phyloP scores from a whole-genome alignment of 2,113 vertebrate genomes.

The Nothobranchius furzeri region DNA sequence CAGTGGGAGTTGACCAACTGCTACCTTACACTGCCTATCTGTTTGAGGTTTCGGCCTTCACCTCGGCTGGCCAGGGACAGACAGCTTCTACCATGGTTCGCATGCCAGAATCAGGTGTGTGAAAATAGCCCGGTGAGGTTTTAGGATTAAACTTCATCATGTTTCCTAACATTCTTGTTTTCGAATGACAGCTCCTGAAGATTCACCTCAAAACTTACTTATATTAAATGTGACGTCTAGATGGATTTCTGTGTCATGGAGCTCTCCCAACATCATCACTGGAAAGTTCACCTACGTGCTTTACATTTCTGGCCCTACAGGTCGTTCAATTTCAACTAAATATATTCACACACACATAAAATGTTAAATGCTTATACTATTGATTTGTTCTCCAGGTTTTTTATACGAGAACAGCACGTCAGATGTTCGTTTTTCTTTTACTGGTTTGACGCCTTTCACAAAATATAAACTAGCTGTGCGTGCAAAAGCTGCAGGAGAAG shows the following conservation, averaged over 20 bases:
- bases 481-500: slow-evolving; percentile 88
- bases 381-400: slow-evolving; percentile 71
- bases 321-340: slow-evolving; percentile 63
- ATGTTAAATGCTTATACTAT: background rate
- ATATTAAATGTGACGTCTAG: slow-evolving; percentile 85
- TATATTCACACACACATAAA: background rate
- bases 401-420: slow-evolving; percentile 89
- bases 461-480: slow-evolving; percentile 76
- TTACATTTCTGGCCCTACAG: slow-evolving; percentile 85
- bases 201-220: slow-evolving; percentile 86
- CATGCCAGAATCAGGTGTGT: slow-evolving; percentile 92
- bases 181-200: slow-evolving; percentile 86
- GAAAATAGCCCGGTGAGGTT: background rate
- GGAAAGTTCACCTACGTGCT: slow-evolving; percentile 90
- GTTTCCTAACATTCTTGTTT: slow-evolving; percentile 5
- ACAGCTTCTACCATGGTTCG: slow-evolving; percentile 92
- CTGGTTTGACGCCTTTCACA: slow-evolving; percentile 87
- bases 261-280: slow-evolving; percentile 85
- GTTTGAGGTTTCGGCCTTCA: slow-evolving; percentile 97
- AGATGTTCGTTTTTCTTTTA: slow-evolving; percentile 83
- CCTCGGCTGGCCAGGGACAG: slow-evolving; percentile 91
- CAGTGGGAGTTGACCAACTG: slow-evolving; percentile 86
- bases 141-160: background rate
- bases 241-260: slow-evolving; percentile 86
- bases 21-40: slow-evolving; percentile 92